Evolutionary conservation across 2,113 vertebrate genomes (phyloP).

Genomic region (Cervus canadensis): DNA sequence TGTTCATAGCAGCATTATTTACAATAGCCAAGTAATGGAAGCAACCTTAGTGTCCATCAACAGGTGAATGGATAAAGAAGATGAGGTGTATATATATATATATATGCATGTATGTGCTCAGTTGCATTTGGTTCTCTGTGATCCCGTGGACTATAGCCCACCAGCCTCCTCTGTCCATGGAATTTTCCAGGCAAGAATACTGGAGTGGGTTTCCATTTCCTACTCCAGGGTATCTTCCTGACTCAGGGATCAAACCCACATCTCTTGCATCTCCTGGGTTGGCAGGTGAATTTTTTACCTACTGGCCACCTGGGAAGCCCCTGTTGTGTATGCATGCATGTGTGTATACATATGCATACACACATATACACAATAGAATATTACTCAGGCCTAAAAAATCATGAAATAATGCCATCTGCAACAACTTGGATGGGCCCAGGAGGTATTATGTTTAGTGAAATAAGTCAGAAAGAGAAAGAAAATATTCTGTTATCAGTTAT

Average conservation of each 20-base stretch:
- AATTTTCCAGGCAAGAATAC: neutral
- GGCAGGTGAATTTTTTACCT: neutral
- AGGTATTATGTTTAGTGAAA: neutral
- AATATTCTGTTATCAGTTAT: neutral
- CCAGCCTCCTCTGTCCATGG: neutral
- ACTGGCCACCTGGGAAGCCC: neutral
- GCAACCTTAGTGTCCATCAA: neutral
- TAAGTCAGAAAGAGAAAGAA: neutral
- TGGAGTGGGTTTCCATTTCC: neutral
- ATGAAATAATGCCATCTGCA: neutral
- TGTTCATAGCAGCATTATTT: neutral
- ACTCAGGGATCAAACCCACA: neutral
- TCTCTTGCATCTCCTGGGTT: neutral
- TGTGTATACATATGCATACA: neutral
- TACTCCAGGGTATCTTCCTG: neutral
- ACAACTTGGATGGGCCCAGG: neutral
- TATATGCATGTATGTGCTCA: neutral
- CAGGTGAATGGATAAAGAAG: neutral
- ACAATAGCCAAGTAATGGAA: neutral
- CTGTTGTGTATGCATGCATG: neutral
- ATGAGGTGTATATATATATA: neutral
- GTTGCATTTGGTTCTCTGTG: neutral
- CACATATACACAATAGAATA: neutral
- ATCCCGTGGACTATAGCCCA: neutral
- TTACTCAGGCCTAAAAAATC: neutral